Percentiles rank a stretch among this genome's conserved stretches.
Conservation (phyloP, 2,888 invertebrate genomes). For the Eulithis prunata region DNA sequence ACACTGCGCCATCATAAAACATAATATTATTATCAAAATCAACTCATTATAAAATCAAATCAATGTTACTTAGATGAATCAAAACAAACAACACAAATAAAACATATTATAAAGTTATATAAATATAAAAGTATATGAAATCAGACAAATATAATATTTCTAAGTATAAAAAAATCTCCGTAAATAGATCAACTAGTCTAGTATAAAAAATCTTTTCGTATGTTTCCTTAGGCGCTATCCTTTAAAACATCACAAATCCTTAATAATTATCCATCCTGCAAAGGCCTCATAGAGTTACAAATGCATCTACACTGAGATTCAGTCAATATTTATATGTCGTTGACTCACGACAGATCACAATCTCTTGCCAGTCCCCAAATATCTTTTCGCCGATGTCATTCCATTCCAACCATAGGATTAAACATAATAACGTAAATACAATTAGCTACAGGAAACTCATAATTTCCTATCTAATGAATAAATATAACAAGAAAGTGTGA, state of each 20-base stretch:
- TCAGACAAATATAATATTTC: conserved; percentile 84
- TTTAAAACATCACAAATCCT: conserved; percentile 85
- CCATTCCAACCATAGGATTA: conserved; percentile 80
- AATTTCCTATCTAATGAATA: conserved; percentile 83
- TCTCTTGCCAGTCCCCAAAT: conserved; percentile 81
- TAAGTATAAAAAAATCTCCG: conserved; percentile 85
- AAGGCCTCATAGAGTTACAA: conserved; percentile 85
- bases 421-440: conserved; percentile 78
- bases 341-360: conserved; percentile 84
- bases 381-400: conserved; percentile 76
- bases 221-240: conserved; percentile 85
- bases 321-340: conserved; percentile 85
- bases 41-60: conserved; percentile 51
- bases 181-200: conserved; percentile 85
- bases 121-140: conserved; percentile 84
- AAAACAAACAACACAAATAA: conserved; percentile 85
- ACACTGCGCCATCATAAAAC: conserved; percentile 53
- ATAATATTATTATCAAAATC: conserved; percentile 18
- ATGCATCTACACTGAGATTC: conserved; percentile 85
- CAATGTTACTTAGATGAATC: conserved; percentile 75
- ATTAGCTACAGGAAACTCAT: conserved; percentile 83
- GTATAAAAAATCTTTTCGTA: conserved; percentile 85
- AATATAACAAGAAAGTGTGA: conserved; percentile 79
- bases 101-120: conserved; percentile 79
- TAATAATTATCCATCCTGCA: conserved; percentile 84